Evolutionary conservation across 2,797 vertebrate species (phyloP), one percentile per base, ranked within the genome.

Genomic region (Spinibarbus caldwelli): DNA sequence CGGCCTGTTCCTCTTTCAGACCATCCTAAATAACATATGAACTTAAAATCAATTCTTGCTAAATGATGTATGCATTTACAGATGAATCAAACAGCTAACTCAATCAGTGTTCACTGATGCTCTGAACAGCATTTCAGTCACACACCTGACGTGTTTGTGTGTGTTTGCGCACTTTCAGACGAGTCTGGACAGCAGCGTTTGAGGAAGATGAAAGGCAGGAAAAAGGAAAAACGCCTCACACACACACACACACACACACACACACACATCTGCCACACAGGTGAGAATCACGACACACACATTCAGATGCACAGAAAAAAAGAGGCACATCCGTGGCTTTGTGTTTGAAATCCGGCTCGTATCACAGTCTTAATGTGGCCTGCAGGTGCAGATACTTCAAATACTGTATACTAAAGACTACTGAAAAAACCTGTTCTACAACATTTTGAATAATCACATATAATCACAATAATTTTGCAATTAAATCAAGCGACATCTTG

Each of bases 241-340:
- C n/a, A n/a, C n/a, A n/a, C 89, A 17, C 90, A 91, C 90, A 83
- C 45, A 11, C 86, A 90, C 88, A 78, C 70, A 88, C 47, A 80
- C 36, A 66, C 67, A 49, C 79, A 45, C 72, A 43, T 23, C 36
- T n/a, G 38, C 9, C n/a, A 29, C 19, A 15, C 34, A 68, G 59
- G 66, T 54, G 82, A 49, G 34, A 43, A 26, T 29, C 76, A 38
- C 26, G 10, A 57, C 19, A 70, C 57, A 79, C 62, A 66, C 70
- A 70, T 41, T 41, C 41, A 41, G 9, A 41, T 10, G 41, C 9
- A 43, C 66, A 76, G 67, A n/a, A 43, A 17, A 3, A 77, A 9
- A 77, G 12, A 59, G 1, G 1, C 59, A 4, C 5, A 66, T 79
- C 41, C 9, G 29, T 21, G 54, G 34, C 52, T 43, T 26, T 43